A percentile compares a stretch with the other conserved stretches of the same genome.
Evolutionary conservation across 2,888 invertebrate genomes (phyloP).

Genomic region (Bellardia bayeri): DNA sequence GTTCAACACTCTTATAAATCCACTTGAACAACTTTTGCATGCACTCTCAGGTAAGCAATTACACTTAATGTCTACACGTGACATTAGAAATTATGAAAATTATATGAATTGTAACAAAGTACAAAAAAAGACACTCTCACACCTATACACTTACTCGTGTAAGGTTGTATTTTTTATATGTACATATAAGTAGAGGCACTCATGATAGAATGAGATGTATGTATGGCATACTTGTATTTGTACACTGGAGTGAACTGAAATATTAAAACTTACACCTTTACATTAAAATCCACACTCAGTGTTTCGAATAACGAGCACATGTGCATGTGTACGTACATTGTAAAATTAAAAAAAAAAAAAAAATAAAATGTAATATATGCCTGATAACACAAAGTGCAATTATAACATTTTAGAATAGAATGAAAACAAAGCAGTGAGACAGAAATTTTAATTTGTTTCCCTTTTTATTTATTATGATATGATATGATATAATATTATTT

Average conservation of each 20-base stretch:
- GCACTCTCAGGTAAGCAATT: constrained; percentile 70
- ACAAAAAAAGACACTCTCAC: constrained; percentile 36
- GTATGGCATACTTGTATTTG: constrained; percentile 31
- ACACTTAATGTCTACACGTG: constrained; percentile 74
- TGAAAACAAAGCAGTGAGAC: constrained; percentile 30
- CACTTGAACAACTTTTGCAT: constrained; percentile 67
- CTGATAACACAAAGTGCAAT: constrained; percentile 72
- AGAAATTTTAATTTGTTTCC: constrained; percentile 21
- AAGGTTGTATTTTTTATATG: no score
- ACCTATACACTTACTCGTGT: neutral
- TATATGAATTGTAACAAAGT: constrained; percentile 66
- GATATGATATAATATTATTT: neutral
- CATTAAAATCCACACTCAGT: constrained; percentile 32
- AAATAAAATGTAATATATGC: neutral
- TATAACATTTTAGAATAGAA: constrained; percentile 61
- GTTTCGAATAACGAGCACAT: constrained; percentile 23
- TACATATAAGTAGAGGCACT: neutral
- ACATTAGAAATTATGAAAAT: constrained; percentile 73
- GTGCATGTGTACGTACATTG: neutral
- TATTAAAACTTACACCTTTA: constrained; percentile 62
- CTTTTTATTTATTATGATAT: constrained; percentile 9
- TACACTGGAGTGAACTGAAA: constrained; percentile 65
- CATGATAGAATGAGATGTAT: constrained; percentile 11
- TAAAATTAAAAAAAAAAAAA: constrained; percentile 19
- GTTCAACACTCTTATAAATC: constrained; percentile 61